phyloP scores from a whole-genome alignment of 2,888 invertebrate genomes.

The Eilema depressum region DNA sequence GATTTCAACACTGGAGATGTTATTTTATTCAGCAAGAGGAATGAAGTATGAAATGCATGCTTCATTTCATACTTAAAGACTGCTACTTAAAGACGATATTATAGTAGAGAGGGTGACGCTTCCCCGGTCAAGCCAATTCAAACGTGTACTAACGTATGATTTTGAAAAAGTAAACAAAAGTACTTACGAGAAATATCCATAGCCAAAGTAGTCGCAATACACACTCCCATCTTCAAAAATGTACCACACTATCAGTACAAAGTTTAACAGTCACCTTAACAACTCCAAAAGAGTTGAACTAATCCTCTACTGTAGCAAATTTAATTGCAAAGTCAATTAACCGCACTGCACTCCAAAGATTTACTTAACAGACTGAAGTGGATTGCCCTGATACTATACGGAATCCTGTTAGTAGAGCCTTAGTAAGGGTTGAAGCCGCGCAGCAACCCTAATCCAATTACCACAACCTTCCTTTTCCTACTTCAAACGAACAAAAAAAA shows the following conservation, averaged over 20 bases:
- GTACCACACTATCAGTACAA: slow-evolving; percentile 27
- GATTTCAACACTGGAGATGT: background rate
- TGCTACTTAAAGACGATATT: no score
- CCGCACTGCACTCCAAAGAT: slow-evolving; percentile 51
- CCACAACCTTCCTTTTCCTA: slow-evolving; percentile 50
- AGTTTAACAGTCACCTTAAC: slow-evolving; percentile 22
- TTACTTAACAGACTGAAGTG: slow-evolving; percentile 49
- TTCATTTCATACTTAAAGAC: no score
- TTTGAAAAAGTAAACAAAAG: slow-evolving; percentile 5
- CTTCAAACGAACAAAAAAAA: slow-evolving; percentile 28
- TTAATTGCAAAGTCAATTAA: slow-evolving; percentile 37
- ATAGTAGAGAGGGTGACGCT: background rate
- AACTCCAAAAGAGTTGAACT: slow-evolving; percentile 17
- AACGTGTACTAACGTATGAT: no score
- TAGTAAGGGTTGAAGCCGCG: slow-evolving; percentile 70
- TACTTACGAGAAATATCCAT: slow-evolving; percentile 84
- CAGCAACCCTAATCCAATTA: slow-evolving; percentile 68
- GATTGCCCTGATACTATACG: slow-evolving; percentile 48
- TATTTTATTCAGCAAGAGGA: background rate
- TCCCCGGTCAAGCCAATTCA: background rate
- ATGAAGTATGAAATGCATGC: background rate
- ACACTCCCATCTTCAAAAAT: slow-evolving; percentile 72
- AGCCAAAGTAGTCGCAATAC: slow-evolving; percentile 76
- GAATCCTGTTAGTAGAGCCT: slow-evolving; percentile 66
- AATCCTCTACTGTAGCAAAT: slow-evolving; percentile 28